These are phyloP conservation scores for Blastomussa wellsi DNA, from an alignment of 92 coral and sea anemone species.

Conservation along the genomic window DNA sequence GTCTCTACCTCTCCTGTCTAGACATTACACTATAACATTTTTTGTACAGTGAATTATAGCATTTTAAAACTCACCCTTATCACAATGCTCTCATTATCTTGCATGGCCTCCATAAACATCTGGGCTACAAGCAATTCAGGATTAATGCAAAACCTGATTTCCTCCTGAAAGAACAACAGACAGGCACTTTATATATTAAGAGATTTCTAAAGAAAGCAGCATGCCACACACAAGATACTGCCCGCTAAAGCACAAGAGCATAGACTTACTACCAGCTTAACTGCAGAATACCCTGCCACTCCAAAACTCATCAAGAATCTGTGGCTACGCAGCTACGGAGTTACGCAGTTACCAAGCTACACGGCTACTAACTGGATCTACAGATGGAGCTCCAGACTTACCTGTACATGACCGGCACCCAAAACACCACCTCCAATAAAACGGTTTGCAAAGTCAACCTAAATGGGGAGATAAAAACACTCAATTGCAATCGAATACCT, in stretches of 20 bases:
- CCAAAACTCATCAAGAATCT: too few relatives aligned
- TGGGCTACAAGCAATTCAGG: constrained; percentile 74
- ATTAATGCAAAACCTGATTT: constrained; percentile 53
- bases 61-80: constrained; percentile 56
- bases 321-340: too few relatives aligned
- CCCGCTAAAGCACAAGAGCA: neutral
- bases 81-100: constrained; percentile 70
- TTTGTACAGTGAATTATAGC: too few relatives aligned
- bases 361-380: too few relatives aligned
- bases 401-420: constrained; percentile 56
- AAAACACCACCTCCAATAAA: constrained; percentile 51
- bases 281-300: too few relatives aligned
- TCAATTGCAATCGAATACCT: neutral
- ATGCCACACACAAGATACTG: neutral
- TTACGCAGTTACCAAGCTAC: too few relatives aligned
- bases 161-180: constrained; percentile 49
- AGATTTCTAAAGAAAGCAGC: neutral
- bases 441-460: constrained; percentile 63
- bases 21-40: too few relatives aligned
- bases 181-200: neutral
- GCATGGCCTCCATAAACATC: constrained; percentile 64
- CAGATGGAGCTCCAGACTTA: too few relatives aligned
- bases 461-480: neutral
- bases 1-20: too few relatives aligned
- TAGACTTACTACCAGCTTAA: too few relatives aligned